Evolutionary conservation across 2,888 invertebrate species (phyloP).

Genomic region (Andrena camellia): DNA sequence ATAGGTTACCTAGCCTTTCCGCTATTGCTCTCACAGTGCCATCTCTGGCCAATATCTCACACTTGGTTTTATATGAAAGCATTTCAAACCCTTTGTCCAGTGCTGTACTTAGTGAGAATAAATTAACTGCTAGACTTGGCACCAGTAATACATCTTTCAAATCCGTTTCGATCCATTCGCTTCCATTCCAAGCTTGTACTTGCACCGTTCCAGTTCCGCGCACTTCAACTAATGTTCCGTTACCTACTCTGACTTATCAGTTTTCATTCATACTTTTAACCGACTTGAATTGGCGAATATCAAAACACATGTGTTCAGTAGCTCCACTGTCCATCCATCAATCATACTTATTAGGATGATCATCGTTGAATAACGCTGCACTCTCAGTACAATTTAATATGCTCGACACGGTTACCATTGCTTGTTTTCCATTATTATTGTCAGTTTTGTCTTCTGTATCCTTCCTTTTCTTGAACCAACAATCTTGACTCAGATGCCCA

Average conservation of each 20-base stretch:
- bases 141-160: not conserved
- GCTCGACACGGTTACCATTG: not conserved
- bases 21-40: not conserved
- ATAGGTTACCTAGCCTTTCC: not conserved
- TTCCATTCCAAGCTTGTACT: not conserved
- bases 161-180: not conserved
- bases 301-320: constrained; percentile 2
- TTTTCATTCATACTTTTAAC: not conserved
- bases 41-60: not conserved
- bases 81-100: not conserved
- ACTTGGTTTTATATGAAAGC: not conserved
- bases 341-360: not conserved
- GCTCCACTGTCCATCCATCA: constrained; percentile 6
- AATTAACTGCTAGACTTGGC: not conserved
- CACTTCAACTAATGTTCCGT: not conserved
- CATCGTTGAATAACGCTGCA: not conserved
- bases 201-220: not conserved
- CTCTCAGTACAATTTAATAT: not conserved
- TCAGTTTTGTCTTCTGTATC: constrained; percentile 1
- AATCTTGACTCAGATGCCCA: not conserved
- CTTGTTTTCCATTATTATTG: not conserved
- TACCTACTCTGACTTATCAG: not conserved
- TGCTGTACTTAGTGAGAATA: not conserved
- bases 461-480: not conserved
- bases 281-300: not conserved